These are phyloP conservation scores for Diabrotica balteata DNA, from an alignment of 2,888 invertebrate genomes.

Conservation along the genomic window DNA sequence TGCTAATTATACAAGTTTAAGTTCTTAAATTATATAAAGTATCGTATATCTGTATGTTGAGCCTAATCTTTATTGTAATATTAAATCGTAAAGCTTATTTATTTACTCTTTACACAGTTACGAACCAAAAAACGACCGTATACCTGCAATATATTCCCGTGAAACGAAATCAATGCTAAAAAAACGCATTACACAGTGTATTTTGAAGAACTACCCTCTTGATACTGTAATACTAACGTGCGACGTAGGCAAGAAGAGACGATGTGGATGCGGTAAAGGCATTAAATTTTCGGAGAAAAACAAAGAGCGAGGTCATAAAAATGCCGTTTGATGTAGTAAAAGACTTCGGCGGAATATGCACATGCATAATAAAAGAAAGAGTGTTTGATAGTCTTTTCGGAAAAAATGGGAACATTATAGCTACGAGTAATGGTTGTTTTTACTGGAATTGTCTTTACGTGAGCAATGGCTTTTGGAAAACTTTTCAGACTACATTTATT, in stretches of 20 bases:
- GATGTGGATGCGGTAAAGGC: slow-evolving; percentile 4
- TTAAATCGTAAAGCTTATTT: too few species aligned
- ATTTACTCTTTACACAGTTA: too few species aligned
- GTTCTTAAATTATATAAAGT: too few species aligned
- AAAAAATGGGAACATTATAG: slow-evolving; percentile 6
- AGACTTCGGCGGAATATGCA: slow-evolving; percentile 15
- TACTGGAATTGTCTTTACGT: slow-evolving; percentile 4
- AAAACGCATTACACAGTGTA: slow-evolving; percentile 9
- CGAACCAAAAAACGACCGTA: too few species aligned
- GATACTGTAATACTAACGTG: not conserved
- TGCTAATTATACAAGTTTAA: too few species aligned
- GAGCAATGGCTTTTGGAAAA: not conserved
- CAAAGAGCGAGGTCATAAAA: slow-evolving; percentile 16
- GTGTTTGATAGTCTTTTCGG: slow-evolving; percentile 8
- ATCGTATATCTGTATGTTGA: too few species aligned
- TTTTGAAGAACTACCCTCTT: not conserved
- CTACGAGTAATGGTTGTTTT: slow-evolving; percentile 5
- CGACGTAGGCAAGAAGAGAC: slow-evolving; percentile 3
- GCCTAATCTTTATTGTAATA: too few species aligned
- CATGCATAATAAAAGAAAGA: slow-evolving; percentile 19
- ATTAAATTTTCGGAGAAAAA: slow-evolving; percentile 11
- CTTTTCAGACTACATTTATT: too few species aligned
- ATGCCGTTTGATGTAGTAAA: slow-evolving; percentile 15
- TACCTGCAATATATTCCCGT: not conserved
- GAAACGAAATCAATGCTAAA: slow-evolving; percentile 2